Conservation (phyloP, 1,140 invertebrate genomes). For the Halictus rubicundus region DNA sequence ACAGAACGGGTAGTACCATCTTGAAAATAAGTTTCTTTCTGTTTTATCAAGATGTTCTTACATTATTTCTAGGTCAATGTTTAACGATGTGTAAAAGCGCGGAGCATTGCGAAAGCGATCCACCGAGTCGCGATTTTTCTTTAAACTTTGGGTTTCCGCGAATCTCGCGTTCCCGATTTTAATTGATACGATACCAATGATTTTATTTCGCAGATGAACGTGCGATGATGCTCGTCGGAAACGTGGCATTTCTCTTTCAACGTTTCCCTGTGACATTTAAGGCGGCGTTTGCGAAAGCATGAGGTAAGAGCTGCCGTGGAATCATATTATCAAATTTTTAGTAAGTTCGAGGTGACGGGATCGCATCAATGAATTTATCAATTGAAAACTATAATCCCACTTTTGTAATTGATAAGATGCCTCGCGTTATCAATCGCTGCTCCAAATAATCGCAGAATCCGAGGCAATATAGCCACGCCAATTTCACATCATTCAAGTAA, state of each 20-base stretch:
- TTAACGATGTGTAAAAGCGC: slow-evolving; percentile 16
- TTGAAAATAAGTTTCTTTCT: not conserved
- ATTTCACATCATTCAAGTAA: not conserved
- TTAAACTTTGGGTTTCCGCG: not conserved
- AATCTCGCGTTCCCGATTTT: not conserved
- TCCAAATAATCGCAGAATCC: not conserved
- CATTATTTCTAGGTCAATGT: slow-evolving; percentile 50
- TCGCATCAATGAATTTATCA: too few species aligned
- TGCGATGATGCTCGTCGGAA: not conserved
- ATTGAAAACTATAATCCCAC: too few species aligned
- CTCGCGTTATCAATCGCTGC: not conserved
- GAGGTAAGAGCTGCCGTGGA: not conserved
- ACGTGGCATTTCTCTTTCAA: slow-evolving; percentile 45
- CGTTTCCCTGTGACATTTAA: slow-evolving; percentile 51
- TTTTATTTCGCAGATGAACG: not conserved
- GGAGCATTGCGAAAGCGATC: slow-evolving; percentile 22
- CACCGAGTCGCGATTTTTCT: slow-evolving; percentile 1
- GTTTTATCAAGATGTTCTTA: not conserved
- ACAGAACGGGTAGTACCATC: not conserved
- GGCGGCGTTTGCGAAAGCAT: not conserved
- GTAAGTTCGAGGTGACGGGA: too few species aligned
- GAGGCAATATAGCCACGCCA: not conserved
- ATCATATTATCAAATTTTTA: too few species aligned
- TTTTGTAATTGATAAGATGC: not conserved
- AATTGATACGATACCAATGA: not conserved